Percentiles rank a stretch among this genome's conserved stretches.
These are phyloP conservation scores for Mimachlamys varia DNA, from an alignment of 2,888 invertebrate genomes.

Conservation along the genomic window DNA sequence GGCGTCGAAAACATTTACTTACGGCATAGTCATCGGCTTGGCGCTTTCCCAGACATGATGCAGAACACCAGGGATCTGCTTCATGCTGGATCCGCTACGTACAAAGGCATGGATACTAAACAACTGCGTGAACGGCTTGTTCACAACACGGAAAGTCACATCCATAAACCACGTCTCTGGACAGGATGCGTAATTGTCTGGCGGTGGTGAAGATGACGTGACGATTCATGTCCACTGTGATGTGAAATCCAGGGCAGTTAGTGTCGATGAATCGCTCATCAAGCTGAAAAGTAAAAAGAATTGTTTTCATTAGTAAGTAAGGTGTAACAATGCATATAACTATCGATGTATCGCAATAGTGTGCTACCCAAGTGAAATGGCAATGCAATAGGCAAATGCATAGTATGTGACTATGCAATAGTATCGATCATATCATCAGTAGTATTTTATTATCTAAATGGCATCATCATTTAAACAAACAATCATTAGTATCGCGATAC, in stretches of 20 bases:
- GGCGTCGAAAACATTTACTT: too few relatives aligned
- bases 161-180: slow-evolving; percentile 48
- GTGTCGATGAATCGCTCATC: neutral
- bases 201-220: slow-evolving; percentile 41
- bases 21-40: slow-evolving; percentile 45
- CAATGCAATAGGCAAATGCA: too few relatives aligned
- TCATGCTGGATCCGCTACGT: slow-evolving; percentile 40
- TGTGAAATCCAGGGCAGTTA: slow-evolving; percentile 39
- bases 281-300: neutral
- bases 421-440: too few relatives aligned
- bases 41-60: slow-evolving; percentile 45
- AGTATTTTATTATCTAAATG: too few relatives aligned
- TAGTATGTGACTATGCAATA: too few relatives aligned
- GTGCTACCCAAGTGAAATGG: too few relatives aligned
- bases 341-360: too few relatives aligned
- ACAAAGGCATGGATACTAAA: slow-evolving; percentile 48
- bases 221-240: slow-evolving; percentile 21
- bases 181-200: slow-evolving; percentile 41
- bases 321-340: neutral
- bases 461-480: too few relatives aligned
- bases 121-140: slow-evolving; percentile 42
- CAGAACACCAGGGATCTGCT: slow-evolving; percentile 47
- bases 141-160: slow-evolving; percentile 46
- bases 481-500: too few relatives aligned
- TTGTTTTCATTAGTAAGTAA: too few relatives aligned